A percentile compares a stretch with the other conserved stretches of the same genome.
phyloP scores from a whole-genome alignment of 2,888 invertebrate genomes.

The Bugulina stolonifera region DNA sequence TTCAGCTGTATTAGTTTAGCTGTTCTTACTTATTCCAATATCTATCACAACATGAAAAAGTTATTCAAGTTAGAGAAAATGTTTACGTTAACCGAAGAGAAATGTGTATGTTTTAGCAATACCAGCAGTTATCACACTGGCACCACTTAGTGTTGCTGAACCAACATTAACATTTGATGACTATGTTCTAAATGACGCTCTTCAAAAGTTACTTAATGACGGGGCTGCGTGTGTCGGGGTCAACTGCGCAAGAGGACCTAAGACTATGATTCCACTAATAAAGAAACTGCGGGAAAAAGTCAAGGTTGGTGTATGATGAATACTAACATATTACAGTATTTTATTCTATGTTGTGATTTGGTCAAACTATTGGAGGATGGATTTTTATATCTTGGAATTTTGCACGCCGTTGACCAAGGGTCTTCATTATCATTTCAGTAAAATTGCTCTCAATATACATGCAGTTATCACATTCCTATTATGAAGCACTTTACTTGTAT shows the following conservation, averaged over 20 bases:
- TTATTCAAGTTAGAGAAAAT: too few relatives aligned
- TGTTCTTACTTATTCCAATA: too few relatives aligned
- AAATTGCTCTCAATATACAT: too few relatives aligned
- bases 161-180: constrained; percentile 1
- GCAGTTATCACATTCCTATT: too few relatives aligned
- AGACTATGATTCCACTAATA: constrained; percentile 38
- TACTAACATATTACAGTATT: not conserved
- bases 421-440: too few relatives aligned
- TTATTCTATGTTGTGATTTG: not conserved
- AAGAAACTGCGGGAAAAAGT: constrained; percentile 36
- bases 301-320: constrained; percentile 31
- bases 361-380: not conserved
- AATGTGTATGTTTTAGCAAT: too few relatives aligned
- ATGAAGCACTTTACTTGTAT: too few relatives aligned
- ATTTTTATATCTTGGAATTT: not conserved
- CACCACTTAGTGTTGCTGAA: not conserved
- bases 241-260: constrained; percentile 43
- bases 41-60: too few relatives aligned
- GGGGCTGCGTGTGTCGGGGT: constrained; percentile 46
- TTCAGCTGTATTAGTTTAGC: too few relatives aligned
- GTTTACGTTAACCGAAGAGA: too few relatives aligned
- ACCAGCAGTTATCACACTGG: not conserved
- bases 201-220: constrained; percentile 37
- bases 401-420: too few relatives aligned
- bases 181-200: constrained; percentile 31